Base-by-base conservation (phyloP, 2,797 vertebrate genomes). In the Argentina silus region DNA sequence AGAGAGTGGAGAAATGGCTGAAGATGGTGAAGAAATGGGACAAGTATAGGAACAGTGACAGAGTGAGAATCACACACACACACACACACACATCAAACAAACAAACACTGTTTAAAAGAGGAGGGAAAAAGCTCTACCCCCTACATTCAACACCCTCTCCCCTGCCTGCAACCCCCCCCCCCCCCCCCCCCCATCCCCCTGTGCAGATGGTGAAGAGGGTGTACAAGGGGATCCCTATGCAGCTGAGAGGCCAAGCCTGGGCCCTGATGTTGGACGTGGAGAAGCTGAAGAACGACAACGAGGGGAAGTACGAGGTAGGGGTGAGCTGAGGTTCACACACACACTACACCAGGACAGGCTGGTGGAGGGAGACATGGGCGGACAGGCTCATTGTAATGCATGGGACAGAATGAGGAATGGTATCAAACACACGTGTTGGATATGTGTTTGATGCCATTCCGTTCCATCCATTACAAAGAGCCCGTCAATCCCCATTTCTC, bases 1-100 rank as follows among this genome's bases (percentile, higher is more conserved):
- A 96, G 81, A 91, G 95, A 0, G 95, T 95, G 80, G 91, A 93
- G 81, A 97, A 97, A 91, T 97, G 96, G 95, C 83, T 96, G 55
- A 98, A 97, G 91, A 97, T 98, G 96, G 89, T 96, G 86, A 95
- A 93, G 87, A 97, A 95, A 57, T 98, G 96, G 96, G 81, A 91
- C 48, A 97, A 97, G 83, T 97, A 96, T 86, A 94, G 85, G 79
- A 95, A 88, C 89, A 95, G 91, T 73, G 93, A 96, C 50, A 95
- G 95, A 94, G 96, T 96, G 77, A 90, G 89, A 23, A 5, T 3
- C 27, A 1, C n/a, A 3, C 4, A 21, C 14, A 56, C 67, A 21
- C n/a, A 23, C 9, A 19, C 44, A 65, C 42, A 61, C 42, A 66
- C 74, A 68, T 9, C 3, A 50, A 57, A 70, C 57, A 48, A 36